Evolutionary conservation across 2,888 invertebrate genomes (phyloP).

Genomic region (Phania funesta): DNA sequence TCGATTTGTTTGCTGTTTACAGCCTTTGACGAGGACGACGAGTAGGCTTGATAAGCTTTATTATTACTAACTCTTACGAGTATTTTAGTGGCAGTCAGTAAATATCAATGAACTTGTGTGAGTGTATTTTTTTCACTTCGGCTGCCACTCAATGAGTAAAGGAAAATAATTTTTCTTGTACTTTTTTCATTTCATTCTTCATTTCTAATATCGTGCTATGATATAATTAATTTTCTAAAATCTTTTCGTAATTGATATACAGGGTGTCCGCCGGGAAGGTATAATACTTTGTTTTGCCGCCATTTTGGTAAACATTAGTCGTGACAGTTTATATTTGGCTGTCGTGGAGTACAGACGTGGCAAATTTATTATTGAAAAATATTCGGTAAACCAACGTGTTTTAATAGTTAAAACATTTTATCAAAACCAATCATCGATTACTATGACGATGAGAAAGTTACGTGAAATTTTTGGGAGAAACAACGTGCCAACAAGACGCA

Average conservation of each 20-base stretch:
- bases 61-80: constrained; percentile 27
- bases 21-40: constrained; percentile 12
- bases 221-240: constrained; percentile 22
- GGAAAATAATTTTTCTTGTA: constrained; percentile 29
- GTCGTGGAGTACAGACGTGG: too few relatives aligned
- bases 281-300: too few relatives aligned
- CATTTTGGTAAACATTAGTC: neutral
- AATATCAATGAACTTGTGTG: neutral
- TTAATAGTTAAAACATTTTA: too few relatives aligned
- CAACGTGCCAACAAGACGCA: too few relatives aligned
- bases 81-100: neutral
- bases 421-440: too few relatives aligned
- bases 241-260: too few relatives aligned
- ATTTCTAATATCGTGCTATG: neutral
- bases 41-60: constrained; percentile 61
- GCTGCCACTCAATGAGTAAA: constrained; percentile 47
- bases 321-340: too few relatives aligned
- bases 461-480: too few relatives aligned
- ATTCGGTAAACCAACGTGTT: too few relatives aligned
- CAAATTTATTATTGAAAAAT: too few relatives aligned
- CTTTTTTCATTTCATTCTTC: neutral
- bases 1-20: constrained; percentile 1
- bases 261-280: too few relatives aligned
- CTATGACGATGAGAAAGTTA: too few relatives aligned
- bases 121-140: constrained; percentile 8